Evolutionary conservation across 2,888 invertebrate species (phyloP), one percentile per base, ranked within the genome.

Genomic region (Halictus ligatus): DNA sequence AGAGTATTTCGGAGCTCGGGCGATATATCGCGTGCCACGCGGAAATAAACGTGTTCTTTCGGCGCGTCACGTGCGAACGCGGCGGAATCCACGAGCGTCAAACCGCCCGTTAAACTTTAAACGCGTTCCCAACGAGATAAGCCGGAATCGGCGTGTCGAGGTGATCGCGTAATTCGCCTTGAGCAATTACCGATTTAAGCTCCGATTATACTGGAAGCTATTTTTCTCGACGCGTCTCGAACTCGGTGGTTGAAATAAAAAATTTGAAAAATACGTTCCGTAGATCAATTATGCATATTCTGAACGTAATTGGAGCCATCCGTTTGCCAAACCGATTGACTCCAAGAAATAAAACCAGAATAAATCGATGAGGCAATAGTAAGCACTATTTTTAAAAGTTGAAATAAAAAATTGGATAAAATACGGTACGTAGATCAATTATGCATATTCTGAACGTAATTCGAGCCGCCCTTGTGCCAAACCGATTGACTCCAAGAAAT

Each of bases 1-100:
- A 54, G 60, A 67, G 18, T 35, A n/a, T 80, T 79, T 46, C n/a
- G 15, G 40, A 40, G 60, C 60, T 60, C 35, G 35, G 75, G 67
- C 67, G 75, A 80, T 64, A 80, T 64, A 35, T 85, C 74, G 80
- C 79, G 79, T 85, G 83, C 29, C 29, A 25, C 29, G 67, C 76
- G 76, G 73, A 76, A 76, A 83, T 85, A 83, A 79, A 79, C 60
- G 73, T 67, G n/a, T n/a, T 40, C 35, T 10, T 10, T 35, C 15
- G 60, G 80, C 75, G 82, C 58, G 74, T 71, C 78, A 74, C 74
- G 78, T 72, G 84, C 78, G 75, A 83, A 75, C 83, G 64, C 78
- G n/a, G 73, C 58, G 76, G 72, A 50, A 78, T 58, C 58, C 15
- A 18, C 64, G 58, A 48, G 77, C 83, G 73, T 75, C 83, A 78